phyloP scores from a whole-genome alignment of 2,797 vertebrate species.

The Poeciliopsis gracilis region DNA sequence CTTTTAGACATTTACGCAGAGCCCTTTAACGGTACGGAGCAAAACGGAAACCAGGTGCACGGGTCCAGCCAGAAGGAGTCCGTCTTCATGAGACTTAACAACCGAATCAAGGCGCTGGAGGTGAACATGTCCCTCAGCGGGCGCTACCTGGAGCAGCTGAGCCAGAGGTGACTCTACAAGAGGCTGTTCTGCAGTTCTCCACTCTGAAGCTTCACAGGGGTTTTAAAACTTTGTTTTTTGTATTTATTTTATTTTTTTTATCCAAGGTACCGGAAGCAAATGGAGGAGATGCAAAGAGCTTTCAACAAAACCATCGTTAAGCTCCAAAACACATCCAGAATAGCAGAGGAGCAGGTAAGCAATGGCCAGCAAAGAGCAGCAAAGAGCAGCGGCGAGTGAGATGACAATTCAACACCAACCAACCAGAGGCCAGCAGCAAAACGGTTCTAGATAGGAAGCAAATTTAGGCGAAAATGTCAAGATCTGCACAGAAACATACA shows the following conservation, averaged over 20 bases:
- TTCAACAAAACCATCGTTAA: constrained; percentile 98
- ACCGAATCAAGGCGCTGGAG: constrained; percentile 97
- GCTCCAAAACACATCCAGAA: constrained; percentile 95
- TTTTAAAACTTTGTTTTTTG: background rate
- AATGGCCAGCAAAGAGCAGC: background rate
- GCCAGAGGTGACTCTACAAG: constrained; percentile 85
- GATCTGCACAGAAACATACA: too few relatives aligned
- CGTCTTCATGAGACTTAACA: constrained; percentile 98
- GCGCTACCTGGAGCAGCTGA: constrained; percentile 97
- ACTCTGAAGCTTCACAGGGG: background rate
- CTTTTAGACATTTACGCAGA: constrained; percentile 92
- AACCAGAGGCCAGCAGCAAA: too few relatives aligned
- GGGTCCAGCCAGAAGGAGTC: constrained; percentile 97
- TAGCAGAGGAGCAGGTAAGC: constrained; percentile 94
- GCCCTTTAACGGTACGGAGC: constrained; percentile 86
- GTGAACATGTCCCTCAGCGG: constrained; percentile 99
- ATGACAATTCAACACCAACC: too few relatives aligned
- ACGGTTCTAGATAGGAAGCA: too few relatives aligned
- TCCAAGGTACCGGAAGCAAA: constrained; percentile 94
- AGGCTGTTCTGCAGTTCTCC: background rate
- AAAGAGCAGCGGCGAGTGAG: background rate
- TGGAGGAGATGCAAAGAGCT: constrained; percentile 99
- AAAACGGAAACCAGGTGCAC: constrained; percentile 83
- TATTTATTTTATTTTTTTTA: constrained; percentile 1
- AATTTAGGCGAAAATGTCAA: too few relatives aligned